phyloP scores from a whole-genome alignment of 2,888 invertebrate species.

The Steromphala cineraria region DNA sequence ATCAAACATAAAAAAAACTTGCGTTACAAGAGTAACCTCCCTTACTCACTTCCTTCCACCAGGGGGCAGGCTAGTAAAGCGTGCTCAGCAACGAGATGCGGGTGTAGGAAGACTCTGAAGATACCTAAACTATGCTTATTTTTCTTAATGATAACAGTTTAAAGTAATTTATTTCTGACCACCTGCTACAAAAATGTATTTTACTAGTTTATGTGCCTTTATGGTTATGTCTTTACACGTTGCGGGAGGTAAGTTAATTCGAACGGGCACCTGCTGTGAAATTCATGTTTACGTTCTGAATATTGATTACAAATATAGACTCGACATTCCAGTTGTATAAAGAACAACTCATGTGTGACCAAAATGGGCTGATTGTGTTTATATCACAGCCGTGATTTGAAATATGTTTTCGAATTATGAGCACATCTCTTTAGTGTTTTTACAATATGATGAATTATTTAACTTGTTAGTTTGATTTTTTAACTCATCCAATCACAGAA shows the following conservation, averaged over 20 bases:
- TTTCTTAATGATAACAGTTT: background rate
- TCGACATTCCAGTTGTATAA: too few species aligned
- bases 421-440: too few species aligned
- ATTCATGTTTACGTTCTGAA: background rate
- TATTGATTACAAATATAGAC: background rate
- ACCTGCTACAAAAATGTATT: background rate
- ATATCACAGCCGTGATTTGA: too few species aligned
- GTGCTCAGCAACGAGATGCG: conserved; percentile 1
- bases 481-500: too few species aligned
- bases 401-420: too few species aligned
- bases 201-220: background rate
- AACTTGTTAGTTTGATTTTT: too few species aligned
- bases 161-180: background rate
- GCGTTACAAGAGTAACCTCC: background rate
- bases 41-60: background rate
- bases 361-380: too few species aligned
- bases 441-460: too few species aligned
- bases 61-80: background rate
- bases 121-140: background rate
- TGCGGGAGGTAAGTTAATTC: background rate
- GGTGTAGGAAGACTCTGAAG: background rate
- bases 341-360: too few species aligned
- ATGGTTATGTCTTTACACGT: background rate
- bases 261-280: background rate
- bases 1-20: too few species aligned